Evolutionary conservation across 2,797 vertebrate genomes (phyloP), one percentile per base, ranked within the genome.

Genomic region (Sternarchorhynchus goeldii): DNA sequence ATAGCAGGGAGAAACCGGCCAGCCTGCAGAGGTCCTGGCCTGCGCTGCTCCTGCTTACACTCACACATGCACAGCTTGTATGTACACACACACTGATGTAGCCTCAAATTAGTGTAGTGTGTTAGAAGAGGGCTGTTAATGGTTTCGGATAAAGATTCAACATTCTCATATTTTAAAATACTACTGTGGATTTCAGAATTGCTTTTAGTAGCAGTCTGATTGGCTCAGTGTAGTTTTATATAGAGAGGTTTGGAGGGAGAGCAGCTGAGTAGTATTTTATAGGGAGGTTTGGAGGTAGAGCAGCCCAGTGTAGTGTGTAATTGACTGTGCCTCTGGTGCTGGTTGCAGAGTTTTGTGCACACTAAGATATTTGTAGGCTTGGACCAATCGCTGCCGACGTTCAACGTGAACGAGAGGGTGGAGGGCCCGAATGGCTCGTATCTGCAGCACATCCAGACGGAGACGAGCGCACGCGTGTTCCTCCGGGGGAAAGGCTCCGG

Each of bases 301-400:
- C 59, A 50, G 45, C 45, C 10, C 14, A 57, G 41, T 77, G 57
- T 59, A 67, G 57, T 76, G 75, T 75, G 76, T 76, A 4, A 81
- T 70, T 79, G 7, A 31, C 1, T 18, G 72, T 79, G 83, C 58
- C 31, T 73, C 34, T 83, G 45, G 69, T 17, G 85, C 77, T 66
- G 80, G 73, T 76, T 83, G 65, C 87, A 94, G 94, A 94, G 91
- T 90, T 94, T 94, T 89, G 92, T 94, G 72, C 94, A 95, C 88
- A 94, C 91, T 86, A 95, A 95, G 89, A 91, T 95, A 76, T 95
- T 95, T 89, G 94, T 95, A 64, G 94, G 93, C 68, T 86, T 95
- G 87, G 93, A 94, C 79, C 92, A 94, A 77, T 83, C 90, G 0
- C 66, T 91, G 81, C 88, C 92, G 62, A 88, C 88, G 1, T 94